These are phyloP conservation scores for Tolypeutes matacus DNA, from an alignment of 2,797 vertebrate genomes.

Conservation along the genomic window DNA sequence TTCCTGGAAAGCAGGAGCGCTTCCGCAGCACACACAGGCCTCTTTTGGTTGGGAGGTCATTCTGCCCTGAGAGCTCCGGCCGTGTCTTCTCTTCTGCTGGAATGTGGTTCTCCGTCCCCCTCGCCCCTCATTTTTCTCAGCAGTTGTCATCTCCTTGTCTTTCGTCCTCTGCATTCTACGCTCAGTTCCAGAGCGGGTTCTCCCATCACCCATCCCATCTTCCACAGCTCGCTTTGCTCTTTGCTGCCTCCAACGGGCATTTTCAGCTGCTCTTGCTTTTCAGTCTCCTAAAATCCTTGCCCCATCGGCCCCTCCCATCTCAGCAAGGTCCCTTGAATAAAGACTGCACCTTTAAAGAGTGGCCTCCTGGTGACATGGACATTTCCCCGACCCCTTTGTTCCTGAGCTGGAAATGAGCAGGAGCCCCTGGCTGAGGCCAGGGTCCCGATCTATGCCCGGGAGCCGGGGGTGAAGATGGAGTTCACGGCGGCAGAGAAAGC, in stretches of 20 bases:
- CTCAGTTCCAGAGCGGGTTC: too few species aligned
- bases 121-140: too few species aligned
- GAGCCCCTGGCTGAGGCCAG: not conserved
- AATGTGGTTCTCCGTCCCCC: too few species aligned
- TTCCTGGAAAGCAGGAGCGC: too few species aligned
- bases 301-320: too few species aligned
- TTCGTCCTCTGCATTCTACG: too few species aligned
- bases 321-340: rapidly evolving
- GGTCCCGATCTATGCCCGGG: not conserved
- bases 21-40: too few species aligned
- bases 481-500: not conserved
- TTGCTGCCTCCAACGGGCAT: not conserved
- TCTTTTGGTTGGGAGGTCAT: too few species aligned
- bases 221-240: not conserved
- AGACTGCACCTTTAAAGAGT: not conserved
- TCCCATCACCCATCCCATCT: not conserved
- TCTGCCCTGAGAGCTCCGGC: too few species aligned
- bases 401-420: not conserved
- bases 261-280: not conserved
- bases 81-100: too few species aligned
- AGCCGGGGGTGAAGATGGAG: not conserved
- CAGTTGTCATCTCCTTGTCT: too few species aligned
- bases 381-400: not conserved
- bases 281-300: not conserved
- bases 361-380: not conserved